Base-by-base conservation (phyloP, 2,888 invertebrate genomes). In the Rhorus exstirpatorius region DNA sequence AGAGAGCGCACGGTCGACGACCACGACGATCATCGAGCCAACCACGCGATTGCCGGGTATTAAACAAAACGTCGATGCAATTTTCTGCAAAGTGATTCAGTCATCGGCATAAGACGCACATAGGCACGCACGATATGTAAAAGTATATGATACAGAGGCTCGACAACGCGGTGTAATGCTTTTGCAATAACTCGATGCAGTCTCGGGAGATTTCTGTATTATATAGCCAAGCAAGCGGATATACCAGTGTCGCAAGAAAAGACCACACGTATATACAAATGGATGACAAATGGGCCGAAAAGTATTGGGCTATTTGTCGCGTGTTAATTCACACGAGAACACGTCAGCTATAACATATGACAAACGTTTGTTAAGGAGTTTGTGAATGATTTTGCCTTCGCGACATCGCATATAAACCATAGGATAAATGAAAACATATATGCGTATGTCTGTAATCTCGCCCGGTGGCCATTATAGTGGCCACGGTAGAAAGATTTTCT, bases 11-110 rank as follows among this genome's bases (percentile, higher is more conserved):
- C 61, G 53, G 53, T 67, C 38, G 38, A 55, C 41, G 12, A 21
- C 35, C n/a, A n/a, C 51, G 53, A 21, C 3, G 8, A 44, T 24
- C 75, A 46, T 65, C 31, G 14, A 19, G 38, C n/a, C 35, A 17
- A 14, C 46, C 38, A 46, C 60, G 46, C 81, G 71, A 79, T 79
- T 75, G 63, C 75, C 38, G 74, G 78, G 60, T 70, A 83, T 84
- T 84, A 79, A 65, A 76, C 60, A 68, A 77, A 60, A 61, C 71
- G 58, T 74, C 53, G 51, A 63, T 63, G 75, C 81, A 72, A n/a
- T n/a, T n/a, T 78, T 72, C 68, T 61, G 19, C 17, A 71, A 78
- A 63, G 38, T 17, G 24, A 80, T 79, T 70, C 38, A 68, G 31
- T 55, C 41, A 55, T 38, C 21, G 21, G 41, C 10, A 46, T 63